A percentile compares a stretch with the other conserved stretches of the same genome.
phyloP scores from a whole-genome alignment of 1,140 invertebrate genomes.

The Cyphomyrmex costatus region DNA sequence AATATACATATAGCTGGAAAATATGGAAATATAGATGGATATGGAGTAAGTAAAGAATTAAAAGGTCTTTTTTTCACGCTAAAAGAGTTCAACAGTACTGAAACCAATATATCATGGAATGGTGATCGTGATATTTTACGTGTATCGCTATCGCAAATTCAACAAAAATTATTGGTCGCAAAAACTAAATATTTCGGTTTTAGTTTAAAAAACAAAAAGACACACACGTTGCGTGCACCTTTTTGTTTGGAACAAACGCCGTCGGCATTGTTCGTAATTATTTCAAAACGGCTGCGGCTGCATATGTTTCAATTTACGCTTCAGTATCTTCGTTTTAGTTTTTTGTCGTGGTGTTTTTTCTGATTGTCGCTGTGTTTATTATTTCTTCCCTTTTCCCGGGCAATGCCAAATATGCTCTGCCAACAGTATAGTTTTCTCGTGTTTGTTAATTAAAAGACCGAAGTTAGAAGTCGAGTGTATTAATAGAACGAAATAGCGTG shows the following conservation, averaged over 20 bases:
- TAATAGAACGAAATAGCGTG: not conserved
- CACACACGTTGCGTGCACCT: not conserved
- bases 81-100: not conserved
- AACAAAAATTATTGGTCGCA: slow-evolving; percentile 21
- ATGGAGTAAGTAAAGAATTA: not conserved
- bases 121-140: not conserved
- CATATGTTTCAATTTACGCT: slow-evolving; percentile 52
- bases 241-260: slow-evolving; percentile 39
- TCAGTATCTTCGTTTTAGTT: not conserved
- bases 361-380: slow-evolving; percentile 34
- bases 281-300: slow-evolving; percentile 13
- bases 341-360: slow-evolving; percentile 29
- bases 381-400: slow-evolving; percentile 12
- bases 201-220: not conserved
- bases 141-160: not conserved
- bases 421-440: not conserved
- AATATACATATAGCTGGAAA: not conserved
- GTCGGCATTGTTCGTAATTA: slow-evolving; percentile 43
- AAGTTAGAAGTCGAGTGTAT: not conserved
- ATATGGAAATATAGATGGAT: not conserved
- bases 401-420: not conserved
- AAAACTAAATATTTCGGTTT: slow-evolving; percentile 41
- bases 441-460: slow-evolving; percentile 15
- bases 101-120: not conserved
- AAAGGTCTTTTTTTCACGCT: not conserved